These are phyloP conservation scores for Liolophura sinensis DNA, from an alignment of 1,140 invertebrate genomes.

Conservation along the genomic window DNA sequence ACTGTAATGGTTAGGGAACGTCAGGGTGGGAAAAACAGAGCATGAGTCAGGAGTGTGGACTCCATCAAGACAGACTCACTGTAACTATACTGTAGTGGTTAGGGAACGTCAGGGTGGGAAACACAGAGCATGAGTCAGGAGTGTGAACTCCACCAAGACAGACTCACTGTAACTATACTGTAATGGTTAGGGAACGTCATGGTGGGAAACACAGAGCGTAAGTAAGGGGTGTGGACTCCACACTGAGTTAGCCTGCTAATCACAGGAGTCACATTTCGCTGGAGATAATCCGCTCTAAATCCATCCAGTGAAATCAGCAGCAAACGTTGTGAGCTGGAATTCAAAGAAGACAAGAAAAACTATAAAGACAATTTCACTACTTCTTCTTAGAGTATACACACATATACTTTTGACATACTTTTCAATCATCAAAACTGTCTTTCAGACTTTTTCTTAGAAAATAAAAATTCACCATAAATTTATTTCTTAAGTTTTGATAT, in stretches of 20 bases:
- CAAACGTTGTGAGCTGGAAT: too few species aligned
- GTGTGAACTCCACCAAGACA: constrained; percentile 62
- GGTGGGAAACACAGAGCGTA: constrained; percentile 70
- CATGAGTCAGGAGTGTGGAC: constrained; percentile 67
- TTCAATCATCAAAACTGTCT: too few species aligned
- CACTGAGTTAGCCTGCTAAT: constrained; percentile 63
- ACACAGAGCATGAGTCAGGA: constrained; percentile 69
- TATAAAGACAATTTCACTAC: too few species aligned
- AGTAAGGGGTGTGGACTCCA: constrained; percentile 67
- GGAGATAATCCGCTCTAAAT: constrained; percentile 71
- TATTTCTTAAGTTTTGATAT: too few species aligned
- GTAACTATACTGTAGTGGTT: constrained; percentile 78
- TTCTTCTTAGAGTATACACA: too few species aligned
- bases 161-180: constrained; percentile 69
- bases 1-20: constrained; percentile 78
- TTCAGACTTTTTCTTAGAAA: too few species aligned
- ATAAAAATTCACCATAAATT: too few species aligned
- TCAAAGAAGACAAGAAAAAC: too few species aligned
- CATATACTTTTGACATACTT: too few species aligned
- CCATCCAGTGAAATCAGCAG: constrained; percentile 70
- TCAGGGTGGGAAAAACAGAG: too few species aligned
- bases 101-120: constrained; percentile 69
- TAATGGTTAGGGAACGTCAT: constrained; percentile 83
- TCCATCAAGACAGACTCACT: constrained; percentile 63
- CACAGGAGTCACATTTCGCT: constrained; percentile 59